Base-by-base conservation (phyloP, 1,140 invertebrate genomes). In the Macrocentrus cingulum region DNA sequence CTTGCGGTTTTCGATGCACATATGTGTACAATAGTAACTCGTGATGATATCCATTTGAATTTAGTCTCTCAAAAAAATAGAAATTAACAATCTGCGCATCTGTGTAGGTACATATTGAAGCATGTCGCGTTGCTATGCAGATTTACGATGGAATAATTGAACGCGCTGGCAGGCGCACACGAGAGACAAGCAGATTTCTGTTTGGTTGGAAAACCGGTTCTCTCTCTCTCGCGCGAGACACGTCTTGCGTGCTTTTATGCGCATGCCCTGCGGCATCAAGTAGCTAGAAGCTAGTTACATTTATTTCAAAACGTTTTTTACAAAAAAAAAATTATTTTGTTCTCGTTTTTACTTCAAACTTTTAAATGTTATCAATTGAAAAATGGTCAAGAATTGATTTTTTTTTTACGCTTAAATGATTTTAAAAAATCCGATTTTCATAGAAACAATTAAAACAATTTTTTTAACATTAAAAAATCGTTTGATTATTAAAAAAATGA, bases 61-160 rank as follows among this genome's bases (percentile, higher is more conserved):
- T n/a, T n/a, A n/a, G n/a, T n/a, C n/a, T n/a, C n/a, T n/a, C n/a
- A n/a, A n/a, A n/a, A n/a, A n/a, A n/a, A n/a, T n/a, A n/a, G n/a
- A n/a, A n/a, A n/a, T n/a, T n/a, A n/a, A n/a, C n/a, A n/a, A n/a
- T n/a, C n/a, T n/a, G n/a, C n/a, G n/a, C n/a, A n/a, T n/a, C n/a
- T n/a, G n/a, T n/a, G n/a, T n/a, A n/a, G n/a, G n/a, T n/a, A n/a
- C n/a, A n/a, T 54, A 54, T 62, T 50, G 62, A 68, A 68, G 54
- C 42, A 64, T 20, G 16, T 51, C 18, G 25, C 23, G 25, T 51
- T 37, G 32, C 29, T 19, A 54, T 54, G 41, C 18, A 56, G 62
- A 72, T 69, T 74, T 74, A 72, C 64, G 64, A 58, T 56, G 59
- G 65, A 72, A 69, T 71, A 72, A 74, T 72, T 66, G 62, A 68